phyloP scores from a whole-genome alignment of 2,797 vertebrate species.

The Poliocrania exsul region DNA sequence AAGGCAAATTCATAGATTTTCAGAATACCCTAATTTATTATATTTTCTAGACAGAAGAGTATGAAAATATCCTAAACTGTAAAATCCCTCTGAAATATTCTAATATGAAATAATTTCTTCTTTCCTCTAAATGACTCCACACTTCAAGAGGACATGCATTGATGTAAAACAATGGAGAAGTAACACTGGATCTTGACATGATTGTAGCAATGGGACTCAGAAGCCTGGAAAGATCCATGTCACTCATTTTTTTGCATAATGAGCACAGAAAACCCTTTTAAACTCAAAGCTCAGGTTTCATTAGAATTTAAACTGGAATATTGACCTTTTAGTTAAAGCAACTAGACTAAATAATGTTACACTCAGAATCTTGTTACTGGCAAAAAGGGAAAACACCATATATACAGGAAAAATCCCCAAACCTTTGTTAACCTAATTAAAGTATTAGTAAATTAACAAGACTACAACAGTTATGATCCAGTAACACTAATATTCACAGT shows the following conservation, averaged over 20 bases:
- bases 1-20: not conserved
- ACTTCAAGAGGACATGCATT: not conserved
- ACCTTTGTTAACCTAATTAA: not conserved
- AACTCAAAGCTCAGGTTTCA: not conserved
- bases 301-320: not conserved
- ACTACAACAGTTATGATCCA: not conserved
- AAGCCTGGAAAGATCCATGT: not conserved
- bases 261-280: not conserved
- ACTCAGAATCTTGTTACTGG: not conserved
- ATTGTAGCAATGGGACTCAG: not conserved
- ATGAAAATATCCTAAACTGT: not conserved
- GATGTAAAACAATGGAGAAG: not conserved
- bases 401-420: rapidly evolving
- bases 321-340: not conserved
- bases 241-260: not conserved
- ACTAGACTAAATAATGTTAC: not conserved
- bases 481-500: not conserved
- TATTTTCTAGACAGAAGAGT: not conserved
- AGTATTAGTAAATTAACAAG: not conserved
- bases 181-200: not conserved
- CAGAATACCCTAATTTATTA: not conserved
- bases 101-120: not conserved
- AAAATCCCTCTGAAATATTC: not conserved
- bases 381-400: not conserved
- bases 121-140: not conserved